phyloP scores from a whole-genome alignment of 2,888 invertebrate genomes.

The Dynastes maya region DNA sequence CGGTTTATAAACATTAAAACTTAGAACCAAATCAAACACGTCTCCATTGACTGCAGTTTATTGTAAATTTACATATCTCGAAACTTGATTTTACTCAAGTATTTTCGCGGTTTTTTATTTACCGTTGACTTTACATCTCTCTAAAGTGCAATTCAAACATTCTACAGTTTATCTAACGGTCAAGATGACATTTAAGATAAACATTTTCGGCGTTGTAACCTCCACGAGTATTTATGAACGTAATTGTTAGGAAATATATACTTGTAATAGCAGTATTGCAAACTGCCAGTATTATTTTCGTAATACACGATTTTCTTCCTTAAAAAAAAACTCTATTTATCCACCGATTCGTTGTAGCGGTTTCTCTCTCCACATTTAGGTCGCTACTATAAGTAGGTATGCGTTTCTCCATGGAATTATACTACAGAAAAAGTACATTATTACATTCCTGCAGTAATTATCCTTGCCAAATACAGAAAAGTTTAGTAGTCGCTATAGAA shows the following conservation, averaged over 20 bases:
- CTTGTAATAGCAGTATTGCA: not conserved
- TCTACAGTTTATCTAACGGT: not conserved
- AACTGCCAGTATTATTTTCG: not conserved
- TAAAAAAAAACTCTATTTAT: not conserved
- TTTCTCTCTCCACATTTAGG: not conserved
- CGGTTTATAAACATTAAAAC: no score
- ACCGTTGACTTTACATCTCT: no score
- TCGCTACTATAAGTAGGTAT: slow-evolving; percentile 18
- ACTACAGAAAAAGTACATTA: slow-evolving; percentile 4
- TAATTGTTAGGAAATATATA: not conserved
- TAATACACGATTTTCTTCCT: not conserved
- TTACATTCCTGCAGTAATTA: slow-evolving; percentile 15
- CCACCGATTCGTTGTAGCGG: not conserved
- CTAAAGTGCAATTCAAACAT: no score
- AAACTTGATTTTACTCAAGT: no score
- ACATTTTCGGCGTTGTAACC: not conserved
- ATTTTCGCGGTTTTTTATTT: no score
- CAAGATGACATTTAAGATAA: not conserved
- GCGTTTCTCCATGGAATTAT: slow-evolving; percentile 26
- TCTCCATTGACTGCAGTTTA: no score
- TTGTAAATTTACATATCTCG: no score
- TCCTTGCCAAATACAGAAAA: not conserved
- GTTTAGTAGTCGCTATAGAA: not conserved
- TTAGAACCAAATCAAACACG: no score
- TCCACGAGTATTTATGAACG: not conserved